Evolutionary conservation across 2,888 invertebrate genomes (phyloP).

Genomic region (Archaeoteleia sp.): DNA sequence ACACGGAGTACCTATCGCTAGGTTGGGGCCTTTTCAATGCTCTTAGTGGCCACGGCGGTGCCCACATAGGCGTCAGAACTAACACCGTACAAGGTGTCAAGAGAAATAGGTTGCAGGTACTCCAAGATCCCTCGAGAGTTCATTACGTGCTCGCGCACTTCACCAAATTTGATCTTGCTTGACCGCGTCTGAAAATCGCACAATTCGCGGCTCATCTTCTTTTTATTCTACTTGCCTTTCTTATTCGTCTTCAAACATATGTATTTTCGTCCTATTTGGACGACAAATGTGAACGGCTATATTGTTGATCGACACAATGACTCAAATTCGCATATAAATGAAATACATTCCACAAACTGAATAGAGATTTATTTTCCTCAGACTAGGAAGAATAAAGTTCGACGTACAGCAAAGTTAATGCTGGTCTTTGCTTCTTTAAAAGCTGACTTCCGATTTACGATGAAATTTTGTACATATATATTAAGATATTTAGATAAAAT

Average conservation of each 20-base stretch:
- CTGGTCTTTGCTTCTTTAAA: too few relatives aligned
- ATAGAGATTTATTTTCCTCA: conserved; percentile 11
- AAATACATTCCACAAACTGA: conserved; percentile 26
- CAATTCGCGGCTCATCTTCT: conserved; percentile 42
- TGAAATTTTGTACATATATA: too few relatives aligned
- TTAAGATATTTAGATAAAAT: too few relatives aligned
- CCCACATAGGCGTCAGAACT: conserved; percentile 72
- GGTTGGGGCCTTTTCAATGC: conserved; percentile 57
- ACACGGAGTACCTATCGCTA: conserved; percentile 51
- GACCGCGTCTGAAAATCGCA: conserved; percentile 47
- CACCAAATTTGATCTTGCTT: conserved; percentile 40
- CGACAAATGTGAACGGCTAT: conserved; percentile 18
- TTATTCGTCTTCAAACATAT: conserved; percentile 19
- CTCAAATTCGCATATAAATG: conserved; percentile 20
- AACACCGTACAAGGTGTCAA: conserved; percentile 74
- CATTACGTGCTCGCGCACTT: conserved; percentile 51
- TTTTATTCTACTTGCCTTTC: conserved; percentile 44
- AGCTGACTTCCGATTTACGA: too few relatives aligned
- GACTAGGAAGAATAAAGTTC: too few relatives aligned
- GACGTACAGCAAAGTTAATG: too few relatives aligned
- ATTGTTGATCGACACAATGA: conserved; percentile 26
- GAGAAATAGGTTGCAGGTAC: conserved; percentile 60
- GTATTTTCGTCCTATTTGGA: conserved; percentile 23
- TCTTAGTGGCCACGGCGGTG: conserved; percentile 64
- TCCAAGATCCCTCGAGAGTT: conserved; percentile 50